These are phyloP conservation scores for Mirounga angustirostris DNA, from an alignment of 2,113 vertebrate species.

Conservation along the genomic window DNA sequence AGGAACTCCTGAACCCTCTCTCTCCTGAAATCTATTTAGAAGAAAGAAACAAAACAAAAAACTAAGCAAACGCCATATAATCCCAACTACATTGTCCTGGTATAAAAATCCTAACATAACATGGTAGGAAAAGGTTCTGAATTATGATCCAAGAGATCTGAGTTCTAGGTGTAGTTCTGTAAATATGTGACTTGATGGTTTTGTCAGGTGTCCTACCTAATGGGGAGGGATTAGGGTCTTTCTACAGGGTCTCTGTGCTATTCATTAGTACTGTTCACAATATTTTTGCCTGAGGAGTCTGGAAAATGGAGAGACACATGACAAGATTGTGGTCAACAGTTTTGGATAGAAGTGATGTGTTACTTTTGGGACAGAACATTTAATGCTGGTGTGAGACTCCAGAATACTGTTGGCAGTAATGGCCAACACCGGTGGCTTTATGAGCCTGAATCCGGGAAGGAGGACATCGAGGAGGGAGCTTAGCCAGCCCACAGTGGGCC, in stretches of 20 bases:
- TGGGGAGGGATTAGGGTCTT: not conserved
- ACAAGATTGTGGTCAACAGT: not conserved
- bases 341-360: not conserved
- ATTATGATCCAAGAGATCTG: not conserved
- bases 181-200: not conserved
- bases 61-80: not conserved
- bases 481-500: no score
- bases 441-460: not conserved
- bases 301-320: not conserved
- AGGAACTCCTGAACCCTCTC: not conserved
- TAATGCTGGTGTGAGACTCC: not conserved
- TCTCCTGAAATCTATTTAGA: constrained; percentile 19
- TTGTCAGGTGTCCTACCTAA: not conserved
- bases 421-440: not conserved
- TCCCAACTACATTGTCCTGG: not conserved
- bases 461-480: not conserved
- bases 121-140: not conserved
- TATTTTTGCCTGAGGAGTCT: not conserved
- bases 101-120: not conserved
- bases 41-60: not conserved
- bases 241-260: not conserved
- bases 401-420: not conserved
- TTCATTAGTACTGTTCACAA: not conserved
- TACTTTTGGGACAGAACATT: not conserved
- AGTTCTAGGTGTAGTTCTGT: not conserved